Conservation (phyloP, 2,888 invertebrate species). For the Melieria picta region DNA sequence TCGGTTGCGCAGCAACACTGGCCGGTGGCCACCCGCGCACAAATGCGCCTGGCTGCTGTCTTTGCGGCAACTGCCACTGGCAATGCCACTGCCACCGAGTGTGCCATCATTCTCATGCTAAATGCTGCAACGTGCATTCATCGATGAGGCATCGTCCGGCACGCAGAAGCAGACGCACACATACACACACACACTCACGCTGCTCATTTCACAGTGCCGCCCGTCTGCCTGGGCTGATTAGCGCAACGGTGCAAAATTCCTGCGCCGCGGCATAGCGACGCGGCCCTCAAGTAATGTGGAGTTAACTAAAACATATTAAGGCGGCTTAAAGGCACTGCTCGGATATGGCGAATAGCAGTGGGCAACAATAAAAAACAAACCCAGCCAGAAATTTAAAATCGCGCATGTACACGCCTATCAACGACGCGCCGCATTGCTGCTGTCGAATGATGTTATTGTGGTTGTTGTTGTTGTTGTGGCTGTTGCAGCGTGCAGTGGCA, state of each 20-base stretch:
- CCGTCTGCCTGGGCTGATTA: constrained; percentile 9
- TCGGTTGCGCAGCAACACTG: too few species aligned
- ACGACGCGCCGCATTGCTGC: neutral
- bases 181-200: neutral
- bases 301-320: constrained; percentile 40
- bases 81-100: neutral
- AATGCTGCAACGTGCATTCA: constrained; percentile 47
- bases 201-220: neutral
- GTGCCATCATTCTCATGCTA: constrained; percentile 40
- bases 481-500: constrained; percentile 15
- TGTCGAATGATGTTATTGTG: constrained; percentile 11
- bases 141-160: constrained; percentile 39
- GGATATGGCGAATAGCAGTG: constrained; percentile 11
- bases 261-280: constrained; percentile 45
- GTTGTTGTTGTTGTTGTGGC: constrained; percentile 11
- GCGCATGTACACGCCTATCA: constrained; percentile 2
- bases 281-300: constrained; percentile 37
- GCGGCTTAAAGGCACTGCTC: constrained; percentile 10
- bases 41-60: too few species aligned
- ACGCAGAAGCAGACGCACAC: neutral
- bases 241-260: constrained; percentile 40
- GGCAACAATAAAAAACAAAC: constrained; percentile 21
- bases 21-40: too few species aligned
- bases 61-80: neutral
- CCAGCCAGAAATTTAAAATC: constrained; percentile 28